Conservation (phyloP, 2,888 invertebrate species). For the Dasysyrphus albostriatus region DNA sequence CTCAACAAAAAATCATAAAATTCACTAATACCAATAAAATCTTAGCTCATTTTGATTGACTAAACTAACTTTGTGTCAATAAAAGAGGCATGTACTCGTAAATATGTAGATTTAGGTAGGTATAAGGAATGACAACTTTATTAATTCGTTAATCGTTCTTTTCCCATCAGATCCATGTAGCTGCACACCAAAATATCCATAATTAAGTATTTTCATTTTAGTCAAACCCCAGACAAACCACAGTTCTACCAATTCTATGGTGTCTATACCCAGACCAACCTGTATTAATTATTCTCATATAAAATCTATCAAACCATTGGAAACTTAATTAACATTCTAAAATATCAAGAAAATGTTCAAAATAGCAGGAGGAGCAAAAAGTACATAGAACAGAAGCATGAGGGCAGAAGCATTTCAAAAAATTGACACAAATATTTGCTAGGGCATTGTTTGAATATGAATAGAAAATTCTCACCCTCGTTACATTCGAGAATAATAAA, state of each 20-base stretch:
- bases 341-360: background rate
- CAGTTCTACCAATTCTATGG: constrained; percentile 4
- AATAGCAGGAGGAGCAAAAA: background rate
- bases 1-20: too few relatives aligned
- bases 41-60: too few relatives aligned
- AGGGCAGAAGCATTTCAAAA: background rate
- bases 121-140: background rate
- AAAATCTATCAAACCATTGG: constrained; percentile 19
- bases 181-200: background rate
- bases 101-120: too few relatives aligned
- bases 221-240: constrained; percentile 5
- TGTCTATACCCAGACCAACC: background rate
- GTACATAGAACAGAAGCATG: background rate
- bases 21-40: too few relatives aligned
- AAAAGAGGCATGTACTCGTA: too few relatives aligned
- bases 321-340: constrained; percentile 21
- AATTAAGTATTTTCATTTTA: constrained; percentile 29
- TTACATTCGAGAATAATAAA: constrained; percentile 6
- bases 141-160: background rate
- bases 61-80: too few relatives aligned
- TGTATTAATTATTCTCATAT: constrained; percentile 30
- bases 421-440: constrained; percentile 15
- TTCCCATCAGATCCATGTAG: background rate
- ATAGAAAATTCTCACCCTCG: background rate
- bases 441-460: background rate